Conservation (phyloP, 2,113 vertebrate genomes). For the Fulmarus glacialis region DNA sequence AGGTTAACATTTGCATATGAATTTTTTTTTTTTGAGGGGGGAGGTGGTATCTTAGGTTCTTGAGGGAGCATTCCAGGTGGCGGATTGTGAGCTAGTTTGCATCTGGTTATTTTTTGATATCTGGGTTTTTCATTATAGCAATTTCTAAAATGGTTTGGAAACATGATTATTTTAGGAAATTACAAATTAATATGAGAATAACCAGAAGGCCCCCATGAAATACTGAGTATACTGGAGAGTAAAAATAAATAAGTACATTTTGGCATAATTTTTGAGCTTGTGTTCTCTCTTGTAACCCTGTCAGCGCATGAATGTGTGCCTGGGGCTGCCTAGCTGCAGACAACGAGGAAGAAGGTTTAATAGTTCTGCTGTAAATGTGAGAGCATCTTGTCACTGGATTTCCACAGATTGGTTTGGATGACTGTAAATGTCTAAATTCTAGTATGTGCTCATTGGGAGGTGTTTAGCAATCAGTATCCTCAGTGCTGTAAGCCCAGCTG, state of each 20-base stretch:
- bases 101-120: neutral
- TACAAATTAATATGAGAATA: neutral
- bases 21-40: too few species aligned
- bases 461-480: slow-evolving; percentile 26
- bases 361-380: neutral
- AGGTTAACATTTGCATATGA: neutral
- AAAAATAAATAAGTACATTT: neutral
- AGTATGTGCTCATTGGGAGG: neutral
- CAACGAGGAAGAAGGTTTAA: neutral
- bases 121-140: neutral
- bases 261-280: neutral
- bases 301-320: neutral
- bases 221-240: neutral
- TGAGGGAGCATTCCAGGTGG: neutral
- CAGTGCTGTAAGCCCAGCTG: slow-evolving; percentile 9
- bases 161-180: neutral
- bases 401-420: slow-evolving; percentile 5
- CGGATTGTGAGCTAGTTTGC: neutral
- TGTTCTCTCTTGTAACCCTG: neutral
- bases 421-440: slow-evolving; percentile 10
- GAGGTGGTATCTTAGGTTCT: neutral
- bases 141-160: neutral
- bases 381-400: neutral
- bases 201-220: neutral
- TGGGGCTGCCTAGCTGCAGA: neutral